These are phyloP conservation scores for Dinothrombium tinctorium DNA, from an alignment of 1,140 invertebrate species.

Conservation along the genomic window DNA sequence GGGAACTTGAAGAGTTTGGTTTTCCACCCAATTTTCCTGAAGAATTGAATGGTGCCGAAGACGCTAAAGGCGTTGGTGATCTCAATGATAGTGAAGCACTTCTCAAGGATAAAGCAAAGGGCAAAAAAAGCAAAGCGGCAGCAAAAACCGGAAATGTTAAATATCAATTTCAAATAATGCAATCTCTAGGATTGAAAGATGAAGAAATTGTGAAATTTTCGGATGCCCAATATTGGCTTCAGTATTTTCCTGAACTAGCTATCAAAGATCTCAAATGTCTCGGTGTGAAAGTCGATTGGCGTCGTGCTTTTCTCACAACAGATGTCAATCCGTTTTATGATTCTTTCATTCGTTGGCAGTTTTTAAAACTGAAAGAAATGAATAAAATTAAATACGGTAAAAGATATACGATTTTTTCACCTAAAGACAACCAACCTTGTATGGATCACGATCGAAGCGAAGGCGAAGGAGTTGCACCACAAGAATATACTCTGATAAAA, in stretches of 20 bases:
- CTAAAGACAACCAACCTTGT: slow-evolving; percentile 88
- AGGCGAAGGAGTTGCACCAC: slow-evolving; percentile 90
- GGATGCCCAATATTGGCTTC: slow-evolving; percentile 69
- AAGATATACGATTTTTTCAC: slow-evolving; percentile 88
- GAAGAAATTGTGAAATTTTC: slow-evolving; percentile 83
- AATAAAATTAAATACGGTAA: slow-evolving; percentile 92
- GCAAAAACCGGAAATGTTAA: slow-evolving; percentile 71
- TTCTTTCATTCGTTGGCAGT: slow-evolving; percentile 95
- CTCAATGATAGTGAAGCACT: slow-evolving; percentile 33
- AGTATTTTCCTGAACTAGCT: slow-evolving; percentile 81
- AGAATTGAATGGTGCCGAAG: slow-evolving; percentile 24
- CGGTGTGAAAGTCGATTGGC: slow-evolving; percentile 87
- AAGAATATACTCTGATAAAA: slow-evolving; percentile 95
- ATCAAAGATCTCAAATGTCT: slow-evolving; percentile 61
- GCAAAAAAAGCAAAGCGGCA: slow-evolving; percentile 93
- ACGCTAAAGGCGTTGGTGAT: slow-evolving; percentile 22
- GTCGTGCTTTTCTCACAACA: slow-evolving; percentile 89
- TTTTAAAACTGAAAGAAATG: slow-evolving; percentile 53
- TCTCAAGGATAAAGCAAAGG: slow-evolving; percentile 78
- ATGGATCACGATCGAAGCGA: slow-evolving; percentile 95
- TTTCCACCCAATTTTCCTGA: slow-evolving; percentile 74
- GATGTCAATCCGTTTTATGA: slow-evolving; percentile 95
- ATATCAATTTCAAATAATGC: slow-evolving; percentile 99
- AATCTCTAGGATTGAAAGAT: slow-evolving; percentile 61
- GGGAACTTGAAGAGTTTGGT: slow-evolving; percentile 77